A percentile compares a stretch with the other conserved stretches of the same genome.
Conservation (phyloP, 2,797 vertebrate genomes). For the Margarornis squamiger region DNA sequence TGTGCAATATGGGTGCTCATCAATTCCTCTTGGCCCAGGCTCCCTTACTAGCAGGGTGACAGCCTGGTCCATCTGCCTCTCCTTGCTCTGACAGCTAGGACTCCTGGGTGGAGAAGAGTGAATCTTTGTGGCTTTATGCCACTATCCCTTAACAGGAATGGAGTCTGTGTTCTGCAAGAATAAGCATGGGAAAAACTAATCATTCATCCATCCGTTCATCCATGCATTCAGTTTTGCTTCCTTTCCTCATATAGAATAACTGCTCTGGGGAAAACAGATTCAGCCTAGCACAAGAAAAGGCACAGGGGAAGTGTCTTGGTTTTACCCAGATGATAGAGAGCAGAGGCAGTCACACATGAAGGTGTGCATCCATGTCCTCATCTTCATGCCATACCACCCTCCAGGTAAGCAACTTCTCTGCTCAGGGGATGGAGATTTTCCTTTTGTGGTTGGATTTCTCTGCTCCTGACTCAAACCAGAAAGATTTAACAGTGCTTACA, state of each 20-base stretch:
- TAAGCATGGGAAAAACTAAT: not conserved
- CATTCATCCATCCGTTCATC: not conserved
- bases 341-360: not conserved
- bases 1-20: rapidly evolving
- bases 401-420: not conserved
- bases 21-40: not conserved
- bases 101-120: not conserved
- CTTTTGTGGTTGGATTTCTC: not conserved
- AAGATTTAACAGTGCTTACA: not conserved
- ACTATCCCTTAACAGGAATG: not conserved
- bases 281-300: not conserved
- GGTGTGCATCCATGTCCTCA: not conserved
- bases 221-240: not conserved
- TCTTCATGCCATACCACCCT: not conserved
- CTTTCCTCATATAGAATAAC: not conserved
- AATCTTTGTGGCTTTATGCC: not conserved
- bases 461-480: not conserved
- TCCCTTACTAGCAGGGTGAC: not conserved
- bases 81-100: not conserved
- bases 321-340: not conserved
- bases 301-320: not conserved
- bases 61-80: not conserved
- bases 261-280: not conserved
- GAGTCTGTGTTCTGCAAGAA: not conserved
- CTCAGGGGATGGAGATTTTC: not conserved